Evolutionary conservation across 2,113 vertebrate species (phyloP), one percentile per base, ranked within the genome.

Genomic region (Amazona guildingii): DNA sequence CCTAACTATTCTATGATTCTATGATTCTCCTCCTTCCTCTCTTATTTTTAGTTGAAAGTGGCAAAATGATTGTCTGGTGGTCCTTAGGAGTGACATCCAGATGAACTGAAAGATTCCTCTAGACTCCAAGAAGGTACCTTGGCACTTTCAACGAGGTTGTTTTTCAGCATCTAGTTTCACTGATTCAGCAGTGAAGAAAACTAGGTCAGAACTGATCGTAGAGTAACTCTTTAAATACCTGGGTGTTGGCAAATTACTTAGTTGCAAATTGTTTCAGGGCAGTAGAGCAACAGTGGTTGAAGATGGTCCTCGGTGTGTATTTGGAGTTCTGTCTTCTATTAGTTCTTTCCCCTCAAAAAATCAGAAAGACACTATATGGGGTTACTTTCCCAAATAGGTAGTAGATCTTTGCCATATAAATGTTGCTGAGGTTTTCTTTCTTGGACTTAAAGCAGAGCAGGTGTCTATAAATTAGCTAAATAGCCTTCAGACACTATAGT

Each of bases 361-460:
- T 66, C 69, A 52, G 64, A 46, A 64, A 82, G 28, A 17, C 43
- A 37, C 28, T 35, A 51, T 80, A 86, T 67, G 51, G 88, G 80
- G 51, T 95, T 59, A 25, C 31, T 85, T 89, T 89, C 77, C 35
- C 76, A 70, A 90, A 52, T 31, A 66, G 19, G 49, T 35, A 28
- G 33, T 73, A 88, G 5, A 66, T 54, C 54, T 92, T 94, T 66
- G 28, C 43, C 25, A 11, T 59, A 19, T 88, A 79, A 84, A 75
- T 78, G 43, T 83, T 82, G 57, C 48, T 82, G 72, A 92, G 24
- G 4, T 80, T 94, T 88, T 96, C 78, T 55, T 86, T 33, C 77
- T 69, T 75, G 44, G 49, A 10, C 49, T 55, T 91, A 28, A 49
- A 73, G 52, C 35, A 37, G 46, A 83, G 29, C 18, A 41, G 43